phyloP scores from a whole-genome alignment of 2,888 invertebrate species.

The Cyclophora albipunctata region DNA sequence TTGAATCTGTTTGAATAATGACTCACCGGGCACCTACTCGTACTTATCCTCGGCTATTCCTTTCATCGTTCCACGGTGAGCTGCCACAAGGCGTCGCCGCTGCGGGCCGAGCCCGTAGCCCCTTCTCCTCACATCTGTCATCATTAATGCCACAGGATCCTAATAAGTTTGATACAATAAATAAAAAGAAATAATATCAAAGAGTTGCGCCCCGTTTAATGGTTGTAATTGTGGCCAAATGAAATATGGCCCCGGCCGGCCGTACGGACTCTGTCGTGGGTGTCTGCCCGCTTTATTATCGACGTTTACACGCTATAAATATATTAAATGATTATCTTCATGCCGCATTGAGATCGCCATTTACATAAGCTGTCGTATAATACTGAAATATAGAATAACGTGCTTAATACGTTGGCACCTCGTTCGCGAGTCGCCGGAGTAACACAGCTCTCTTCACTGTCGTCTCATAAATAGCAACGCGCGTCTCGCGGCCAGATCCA shows the following conservation, averaged over 20 bases:
- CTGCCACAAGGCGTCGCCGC: too few relatives aligned
- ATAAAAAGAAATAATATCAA: constrained; percentile 64
- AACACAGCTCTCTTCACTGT: constrained; percentile 36
- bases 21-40: too few relatives aligned
- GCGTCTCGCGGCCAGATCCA: constrained; percentile 26
- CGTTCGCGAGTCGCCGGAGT: constrained; percentile 38
- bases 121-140: constrained; percentile 61
- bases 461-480: constrained; percentile 37
- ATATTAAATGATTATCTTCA: constrained; percentile 63
- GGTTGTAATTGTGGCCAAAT: constrained; percentile 71
- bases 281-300: constrained; percentile 62
- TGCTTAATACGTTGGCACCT: constrained; percentile 46
- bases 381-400: constrained; percentile 23
- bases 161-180: constrained; percentile 72
- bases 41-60: too few relatives aligned
- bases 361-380: constrained; percentile 38
- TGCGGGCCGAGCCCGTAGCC: too few relatives aligned
- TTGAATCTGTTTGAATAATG: too few relatives aligned
- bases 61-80: too few relatives aligned
- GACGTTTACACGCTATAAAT: constrained; percentile 68
- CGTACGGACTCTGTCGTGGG: constrained; percentile 54
- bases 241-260: constrained; percentile 59
- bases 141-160: constrained; percentile 72
- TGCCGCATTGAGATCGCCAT: constrained; percentile 47
- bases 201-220: constrained; percentile 69